Evolutionary conservation across 2,888 invertebrate genomes (phyloP).

Genomic region (Dyspetes luteomarginatus): DNA sequence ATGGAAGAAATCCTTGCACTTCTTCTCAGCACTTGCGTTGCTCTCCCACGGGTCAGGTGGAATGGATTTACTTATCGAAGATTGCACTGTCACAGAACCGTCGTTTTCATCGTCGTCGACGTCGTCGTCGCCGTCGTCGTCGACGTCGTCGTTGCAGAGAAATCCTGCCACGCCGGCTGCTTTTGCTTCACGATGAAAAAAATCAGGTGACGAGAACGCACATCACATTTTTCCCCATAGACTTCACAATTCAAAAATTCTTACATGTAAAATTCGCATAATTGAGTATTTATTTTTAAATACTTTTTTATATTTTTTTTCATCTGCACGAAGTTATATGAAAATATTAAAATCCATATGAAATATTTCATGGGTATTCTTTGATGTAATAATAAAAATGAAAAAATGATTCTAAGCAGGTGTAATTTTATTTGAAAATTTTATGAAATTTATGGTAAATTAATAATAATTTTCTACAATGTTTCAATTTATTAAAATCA

Average conservation of each 20-base stretch:
- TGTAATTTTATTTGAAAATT: too few species aligned
- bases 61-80: constrained; percentile 70
- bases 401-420: too few species aligned
- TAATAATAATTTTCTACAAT: too few species aligned
- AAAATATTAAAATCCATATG: too few species aligned
- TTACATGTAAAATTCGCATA: not conserved
- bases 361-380: too few species aligned
- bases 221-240: constrained; percentile 41
- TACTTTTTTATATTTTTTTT: not conserved
- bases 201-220: constrained; percentile 52
- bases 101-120: not conserved
- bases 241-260: not conserved
- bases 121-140: constrained; percentile 27
- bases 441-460: too few species aligned
- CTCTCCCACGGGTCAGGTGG: constrained; percentile 55
- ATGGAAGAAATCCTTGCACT: constrained; percentile 32
- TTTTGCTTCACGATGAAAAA: constrained; percentile 32
- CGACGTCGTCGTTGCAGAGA: constrained; percentile 32
- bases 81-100: constrained; percentile 68
- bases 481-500: too few species aligned
- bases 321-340: too few species aligned
- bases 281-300: not conserved
- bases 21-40: constrained; percentile 27
- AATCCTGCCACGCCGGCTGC: constrained; percentile 24
- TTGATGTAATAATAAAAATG: too few species aligned